Percentiles rank a stretch among this genome's conserved stretches.
phyloP scores from a whole-genome alignment of 1,140 invertebrate genomes.

The Lepidurus arcticus region DNA sequence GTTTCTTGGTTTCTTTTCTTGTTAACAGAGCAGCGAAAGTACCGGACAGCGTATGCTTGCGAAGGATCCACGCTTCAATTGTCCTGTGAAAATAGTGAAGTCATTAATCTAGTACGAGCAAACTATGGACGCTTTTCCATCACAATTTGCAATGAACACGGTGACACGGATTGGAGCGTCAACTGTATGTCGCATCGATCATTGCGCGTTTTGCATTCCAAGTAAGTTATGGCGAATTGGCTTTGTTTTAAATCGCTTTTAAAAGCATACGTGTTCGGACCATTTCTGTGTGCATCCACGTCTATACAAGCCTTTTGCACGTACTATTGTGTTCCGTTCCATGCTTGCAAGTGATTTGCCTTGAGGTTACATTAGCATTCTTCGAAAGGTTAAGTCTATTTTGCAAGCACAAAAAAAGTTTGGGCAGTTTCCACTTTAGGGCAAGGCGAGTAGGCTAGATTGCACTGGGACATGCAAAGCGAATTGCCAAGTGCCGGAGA shows the following conservation, averaged over 20 bases:
- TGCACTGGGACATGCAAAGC: background rate
- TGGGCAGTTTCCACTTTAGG: background rate
- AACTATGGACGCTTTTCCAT: slow-evolving; percentile 94
- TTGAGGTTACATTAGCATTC: background rate
- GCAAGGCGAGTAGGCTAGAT: background rate
- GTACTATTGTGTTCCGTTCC: background rate
- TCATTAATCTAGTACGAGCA: slow-evolving; percentile 85
- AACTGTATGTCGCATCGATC: slow-evolving; percentile 86
- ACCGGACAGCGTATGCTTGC: slow-evolving; percentile 87
- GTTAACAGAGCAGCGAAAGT: slow-evolving; percentile 54
- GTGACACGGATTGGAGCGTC: slow-evolving; percentile 93
- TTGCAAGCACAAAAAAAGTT: background rate
- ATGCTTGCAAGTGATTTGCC: background rate
- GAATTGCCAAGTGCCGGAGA: background rate
- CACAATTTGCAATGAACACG: slow-evolving; percentile 92
- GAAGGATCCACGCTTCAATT: slow-evolving; percentile 84
- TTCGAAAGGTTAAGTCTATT: background rate
- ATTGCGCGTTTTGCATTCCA: slow-evolving; percentile 68
- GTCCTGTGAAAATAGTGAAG: slow-evolving; percentile 74
- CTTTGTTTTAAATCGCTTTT: too few relatives aligned
- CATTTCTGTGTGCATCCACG: too few relatives aligned
- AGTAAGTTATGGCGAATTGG: slow-evolving; percentile 49
- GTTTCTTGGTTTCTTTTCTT: background rate
- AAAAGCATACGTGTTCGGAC: too few relatives aligned
- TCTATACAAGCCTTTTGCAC: too few relatives aligned